Conservation (phyloP, 2,797 vertebrate genomes). For the Aldrovandia affinis region DNA sequence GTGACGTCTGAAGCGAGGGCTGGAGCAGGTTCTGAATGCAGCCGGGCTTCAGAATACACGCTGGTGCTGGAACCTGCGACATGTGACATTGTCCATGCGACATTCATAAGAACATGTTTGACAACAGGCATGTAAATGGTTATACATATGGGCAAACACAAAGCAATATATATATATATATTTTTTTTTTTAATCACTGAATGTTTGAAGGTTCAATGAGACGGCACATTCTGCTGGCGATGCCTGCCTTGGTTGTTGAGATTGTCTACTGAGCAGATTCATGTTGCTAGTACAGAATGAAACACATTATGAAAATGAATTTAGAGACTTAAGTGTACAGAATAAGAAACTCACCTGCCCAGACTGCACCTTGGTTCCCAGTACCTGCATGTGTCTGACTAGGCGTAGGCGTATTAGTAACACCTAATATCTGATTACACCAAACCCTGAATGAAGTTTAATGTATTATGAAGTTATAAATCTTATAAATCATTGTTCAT, state of each 20-base stretch:
- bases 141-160: neutral
- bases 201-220: slow-evolving; percentile 63
- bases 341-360: neutral
- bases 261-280: neutral
- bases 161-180: neutral
- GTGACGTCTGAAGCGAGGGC: neutral
- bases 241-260: slow-evolving; percentile 16
- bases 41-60: neutral
- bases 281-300: neutral
- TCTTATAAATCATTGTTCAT: neutral
- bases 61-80: neutral
- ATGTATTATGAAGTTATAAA: neutral
- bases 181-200: neutral
- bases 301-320: no score
- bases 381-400: neutral
- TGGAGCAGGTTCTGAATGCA: neutral
- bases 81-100: slow-evolving; percentile 28
- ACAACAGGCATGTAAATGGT: slow-evolving; percentile 57
- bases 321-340: neutral
- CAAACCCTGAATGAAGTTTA: neutral
- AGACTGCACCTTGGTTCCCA: neutral
- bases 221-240: slow-evolving; percentile 59
- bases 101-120: slow-evolving; percentile 67
- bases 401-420: no score
- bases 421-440: neutral